Evolutionary conservation across 1,140 invertebrate genomes (phyloP), one percentile per base, ranked within the genome.

Genomic region (Periplaneta americana): DNA sequence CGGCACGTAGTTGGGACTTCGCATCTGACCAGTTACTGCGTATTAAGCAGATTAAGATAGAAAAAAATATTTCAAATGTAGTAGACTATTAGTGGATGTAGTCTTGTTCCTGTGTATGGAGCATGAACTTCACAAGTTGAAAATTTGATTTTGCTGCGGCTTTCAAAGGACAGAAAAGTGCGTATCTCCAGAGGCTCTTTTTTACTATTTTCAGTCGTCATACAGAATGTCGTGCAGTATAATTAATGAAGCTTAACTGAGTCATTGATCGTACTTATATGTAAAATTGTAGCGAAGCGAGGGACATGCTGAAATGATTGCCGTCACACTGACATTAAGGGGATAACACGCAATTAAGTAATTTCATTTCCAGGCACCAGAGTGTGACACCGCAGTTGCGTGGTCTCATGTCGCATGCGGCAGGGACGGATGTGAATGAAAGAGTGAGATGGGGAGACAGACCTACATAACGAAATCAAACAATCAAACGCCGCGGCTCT

Each of bases 321-420:
- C 48, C 48, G 48, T 66, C 48, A 66, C 48, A 66, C 0, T 28
- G 48, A 66, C 48, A 66, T 66, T 66, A 66, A 66, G n/a, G 48
- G 48, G 22, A 28, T 66, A 66, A 66, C 48, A 66, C 48, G 48
- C 48, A 66, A 34, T 77, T 37, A 34, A 77, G 77, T 78, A 78
- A 78, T 78, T 78, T 39, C 77, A 78, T 78, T 78, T 31, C 22
- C 77, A 32, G 77, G n/a, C n/a, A 48, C 13, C 77, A 78, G 77
- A 78, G 77, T 36, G 77, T 37, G 77, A 39, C 33, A 48, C 75
- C 77, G 77, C 77, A 35, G 77, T 2, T n/a, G 18, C n/a, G n/a
- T 28, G 48, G 48, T 66, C 48, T 66, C 22, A 66, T 66, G 48
- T 66, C 48, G 48, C 48, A 28, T 28, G n/a, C n/a, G 11, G 48